phyloP scores from a whole-genome alignment of 2,888 invertebrate species.

The Napeogenes inachia region DNA sequence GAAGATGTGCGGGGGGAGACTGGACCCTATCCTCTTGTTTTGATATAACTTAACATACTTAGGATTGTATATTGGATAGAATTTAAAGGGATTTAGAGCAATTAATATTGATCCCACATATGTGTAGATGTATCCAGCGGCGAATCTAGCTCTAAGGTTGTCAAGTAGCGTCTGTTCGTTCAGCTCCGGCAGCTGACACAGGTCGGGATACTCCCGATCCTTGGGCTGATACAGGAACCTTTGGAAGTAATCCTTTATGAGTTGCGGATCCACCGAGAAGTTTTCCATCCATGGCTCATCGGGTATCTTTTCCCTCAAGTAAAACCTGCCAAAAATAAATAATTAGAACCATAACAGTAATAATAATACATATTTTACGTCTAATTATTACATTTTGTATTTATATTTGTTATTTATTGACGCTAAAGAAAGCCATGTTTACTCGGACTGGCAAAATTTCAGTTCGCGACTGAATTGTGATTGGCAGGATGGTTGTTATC shows the following conservation, averaged over 20 bases:
- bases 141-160: conserved; percentile 92
- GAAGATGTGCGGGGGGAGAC: conserved; percentile 97
- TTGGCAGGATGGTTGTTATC: conserved; percentile 75
- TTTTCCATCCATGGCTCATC: conserved; percentile 92
- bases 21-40: conserved; percentile 92
- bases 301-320: conserved; percentile 89
- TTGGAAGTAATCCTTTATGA: conserved; percentile 94
- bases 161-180: conserved; percentile 95
- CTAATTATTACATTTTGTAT: conserved; percentile 56
- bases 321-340: conserved; percentile 80
- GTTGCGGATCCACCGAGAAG: conserved; percentile 92
- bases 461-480: conserved; percentile 51
- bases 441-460: conserved; percentile 52
- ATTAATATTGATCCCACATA: conserved; percentile 97
- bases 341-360: conserved; percentile 16
- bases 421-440: conserved; percentile 46
- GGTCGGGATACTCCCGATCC: conserved; percentile 95
- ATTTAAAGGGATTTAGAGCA: conserved; percentile 95
- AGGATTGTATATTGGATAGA: conserved; percentile 98
- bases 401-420: conserved; percentile 38
- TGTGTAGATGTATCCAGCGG: conserved; percentile 95
- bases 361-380: conserved; percentile 45
- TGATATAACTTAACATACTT: conserved; percentile 98
- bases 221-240: conserved; percentile 94
- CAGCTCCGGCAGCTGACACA: conserved; percentile 96